A percentile compares a stretch with the other conserved stretches of the same genome.
Evolutionary conservation across 2,888 invertebrate species (phyloP).

Genomic region (Omphaloscelis lunosa): DNA sequence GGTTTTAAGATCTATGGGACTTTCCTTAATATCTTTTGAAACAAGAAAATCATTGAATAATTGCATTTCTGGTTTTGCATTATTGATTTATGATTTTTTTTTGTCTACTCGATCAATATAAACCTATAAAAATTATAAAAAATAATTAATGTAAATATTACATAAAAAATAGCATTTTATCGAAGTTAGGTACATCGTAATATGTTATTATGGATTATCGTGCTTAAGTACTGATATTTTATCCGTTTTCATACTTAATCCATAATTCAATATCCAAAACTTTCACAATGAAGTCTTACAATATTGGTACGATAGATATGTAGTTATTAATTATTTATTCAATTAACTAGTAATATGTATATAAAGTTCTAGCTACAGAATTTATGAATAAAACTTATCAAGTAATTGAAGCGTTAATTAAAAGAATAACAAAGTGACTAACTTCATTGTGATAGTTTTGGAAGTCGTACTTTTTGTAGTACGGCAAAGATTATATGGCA

Average conservation of each 20-base stretch:
- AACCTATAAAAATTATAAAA: conserved; percentile 28
- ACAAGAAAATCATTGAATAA: conserved; percentile 14
- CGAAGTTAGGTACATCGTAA: conserved; percentile 19
- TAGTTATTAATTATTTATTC: not conserved
- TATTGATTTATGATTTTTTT: not conserved
- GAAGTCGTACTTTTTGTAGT: conserved; percentile 10
- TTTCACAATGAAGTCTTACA: conserved; percentile 45
- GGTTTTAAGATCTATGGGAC: not conserved
- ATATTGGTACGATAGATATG: not conserved
- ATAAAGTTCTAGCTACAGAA: not conserved
- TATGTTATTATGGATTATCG: conserved; percentile 1
- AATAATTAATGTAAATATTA: conserved; percentile 42
- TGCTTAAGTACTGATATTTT: conserved; percentile 9
- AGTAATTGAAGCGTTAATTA: conserved; percentile 13
- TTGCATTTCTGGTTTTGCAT: conserved; percentile 3
- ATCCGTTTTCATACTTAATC: conserved; percentile 22
- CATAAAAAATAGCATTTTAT: conserved; percentile 28
- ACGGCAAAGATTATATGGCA: conserved; percentile 77
- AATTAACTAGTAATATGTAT: not conserved
- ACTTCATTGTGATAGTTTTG: conserved; percentile 49
- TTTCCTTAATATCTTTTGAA: conserved; percentile 14
- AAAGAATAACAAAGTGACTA: conserved; percentile 11
- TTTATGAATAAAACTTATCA: not conserved
- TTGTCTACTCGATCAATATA: conserved; percentile 13
- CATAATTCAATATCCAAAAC: conserved; percentile 37